Evolutionary conservation across 1,140 invertebrate genomes (phyloP).

Genomic region (Belonocnema kinseyi): DNA sequence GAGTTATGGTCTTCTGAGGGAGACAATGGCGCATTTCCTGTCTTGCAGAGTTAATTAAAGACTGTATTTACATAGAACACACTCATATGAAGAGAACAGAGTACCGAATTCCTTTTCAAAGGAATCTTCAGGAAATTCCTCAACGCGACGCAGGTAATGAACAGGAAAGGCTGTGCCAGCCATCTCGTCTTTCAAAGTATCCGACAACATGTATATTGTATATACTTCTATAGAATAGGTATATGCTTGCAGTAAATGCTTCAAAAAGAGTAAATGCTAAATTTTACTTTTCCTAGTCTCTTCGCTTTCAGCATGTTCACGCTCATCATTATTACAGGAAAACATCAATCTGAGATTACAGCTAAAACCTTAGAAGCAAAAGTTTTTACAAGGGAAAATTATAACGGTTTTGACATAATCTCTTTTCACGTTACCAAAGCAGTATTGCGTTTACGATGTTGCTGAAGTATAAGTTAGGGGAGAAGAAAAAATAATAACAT

Average conservation of each 20-base stretch:
- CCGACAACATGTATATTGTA: not conserved
- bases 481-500: too few species aligned
- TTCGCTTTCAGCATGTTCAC: not conserved
- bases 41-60: constrained; percentile 27
- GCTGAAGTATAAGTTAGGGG: too few species aligned
- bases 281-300: constrained; percentile 18
- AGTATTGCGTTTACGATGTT: too few species aligned
- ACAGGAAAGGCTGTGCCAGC: constrained; percentile 24
- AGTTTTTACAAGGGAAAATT: not conserved
- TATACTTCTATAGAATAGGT: not conserved
- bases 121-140: constrained; percentile 29
- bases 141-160: constrained; percentile 2
- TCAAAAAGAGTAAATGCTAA: constrained; percentile 10
- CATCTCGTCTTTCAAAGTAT: constrained; percentile 23
- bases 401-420: too few species aligned
- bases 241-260: constrained; percentile 12
- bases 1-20: not conserved
- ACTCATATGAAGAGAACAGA: constrained; percentile 22
- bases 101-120: constrained; percentile 19
- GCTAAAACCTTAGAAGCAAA: not conserved
- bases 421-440: too few species aligned
- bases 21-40: constrained; percentile 13
- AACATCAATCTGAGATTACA: not conserved
- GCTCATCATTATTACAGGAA: not conserved
- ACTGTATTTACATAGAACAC: constrained; percentile 20